Evolutionary conservation across 2,113 vertebrate species (phyloP).

Genomic region (Scophthalmus maximus): DNA sequence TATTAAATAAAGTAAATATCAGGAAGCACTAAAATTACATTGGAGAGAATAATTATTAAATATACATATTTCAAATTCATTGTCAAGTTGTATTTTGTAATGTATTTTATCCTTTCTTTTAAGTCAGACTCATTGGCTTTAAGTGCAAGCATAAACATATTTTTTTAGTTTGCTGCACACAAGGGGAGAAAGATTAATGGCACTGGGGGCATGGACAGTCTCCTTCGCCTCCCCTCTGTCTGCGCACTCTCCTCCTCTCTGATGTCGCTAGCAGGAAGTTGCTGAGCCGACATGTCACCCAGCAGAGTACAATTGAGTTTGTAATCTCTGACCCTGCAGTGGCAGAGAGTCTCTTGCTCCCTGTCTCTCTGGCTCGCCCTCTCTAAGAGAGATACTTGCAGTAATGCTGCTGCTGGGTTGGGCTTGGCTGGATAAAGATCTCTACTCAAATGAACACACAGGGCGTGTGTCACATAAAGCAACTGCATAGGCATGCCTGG

Average conservation of each 20-base stretch:
- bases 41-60: no score
- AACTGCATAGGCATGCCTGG: constrained; percentile 45
- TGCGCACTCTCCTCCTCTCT: constrained; percentile 62
- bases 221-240: constrained; percentile 37
- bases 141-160: constrained; percentile 8
- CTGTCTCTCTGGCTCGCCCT: constrained; percentile 47
- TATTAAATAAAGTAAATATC: background rate
- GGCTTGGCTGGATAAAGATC: constrained; percentile 71
- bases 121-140: constrained; percentile 1
- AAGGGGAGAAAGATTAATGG: constrained; percentile 67
- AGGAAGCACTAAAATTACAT: no score
- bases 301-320: constrained; percentile 73
- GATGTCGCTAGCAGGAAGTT: constrained; percentile 69
- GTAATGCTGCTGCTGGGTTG: constrained; percentile 48
- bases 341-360: constrained; percentile 59
- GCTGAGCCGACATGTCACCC: constrained; percentile 71
- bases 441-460: constrained; percentile 55
- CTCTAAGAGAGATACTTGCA: constrained; percentile 64
- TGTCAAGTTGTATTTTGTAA: background rate
- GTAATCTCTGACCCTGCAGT: constrained; percentile 75
- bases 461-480: constrained; percentile 49
- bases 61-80: background rate
- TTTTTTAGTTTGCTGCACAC: constrained; percentile 34
- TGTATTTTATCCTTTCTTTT: background rate
- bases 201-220: constrained; percentile 31